Conservation (phyloP, 2,888 invertebrate species). For the Bruchidius siliquastri region DNA sequence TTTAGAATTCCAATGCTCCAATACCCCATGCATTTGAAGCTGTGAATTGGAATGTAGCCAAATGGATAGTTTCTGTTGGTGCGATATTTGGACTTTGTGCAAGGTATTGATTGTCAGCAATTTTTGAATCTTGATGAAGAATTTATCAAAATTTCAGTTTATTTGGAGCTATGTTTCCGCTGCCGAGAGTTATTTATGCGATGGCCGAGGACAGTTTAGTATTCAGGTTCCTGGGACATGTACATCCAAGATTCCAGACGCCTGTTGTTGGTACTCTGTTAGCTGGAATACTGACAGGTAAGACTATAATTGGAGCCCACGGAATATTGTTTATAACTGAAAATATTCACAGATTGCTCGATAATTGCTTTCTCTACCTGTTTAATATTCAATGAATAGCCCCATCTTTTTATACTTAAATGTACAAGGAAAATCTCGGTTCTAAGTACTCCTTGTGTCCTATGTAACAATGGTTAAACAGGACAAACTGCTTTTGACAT, state of each 20-base stretch:
- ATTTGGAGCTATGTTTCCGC: conserved; percentile 79
- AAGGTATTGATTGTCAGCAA: conserved; percentile 50
- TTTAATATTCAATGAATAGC: too few relatives aligned
- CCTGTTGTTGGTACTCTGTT: conserved; percentile 47
- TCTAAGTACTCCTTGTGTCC: too few relatives aligned
- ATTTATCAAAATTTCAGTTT: conserved; percentile 51
- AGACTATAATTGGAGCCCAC: too few relatives aligned
- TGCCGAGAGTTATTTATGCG: conserved; percentile 82
- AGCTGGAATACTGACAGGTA: conserved; percentile 18
- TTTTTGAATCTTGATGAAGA: background rate
- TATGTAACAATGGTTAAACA: too few relatives aligned
- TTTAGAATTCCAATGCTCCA: conserved; percentile 70
- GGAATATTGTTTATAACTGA: too few relatives aligned
- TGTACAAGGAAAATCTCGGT: too few relatives aligned
- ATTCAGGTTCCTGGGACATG: conserved; percentile 69
- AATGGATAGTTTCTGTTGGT: conserved; percentile 79
- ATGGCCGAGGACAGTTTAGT: conserved; percentile 85
- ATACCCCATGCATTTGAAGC: conserved; percentile 72
- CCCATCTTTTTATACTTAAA: too few relatives aligned
- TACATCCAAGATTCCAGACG: conserved; percentile 71
- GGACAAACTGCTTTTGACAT: too few relatives aligned
- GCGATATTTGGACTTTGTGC: conserved; percentile 82
- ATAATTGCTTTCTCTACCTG: too few relatives aligned
- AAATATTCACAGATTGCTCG: too few relatives aligned
- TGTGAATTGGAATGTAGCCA: conserved; percentile 72